Evolutionary conservation across 2,797 vertebrate species (phyloP), one percentile per base, ranked within the genome.

Genomic region (Tiaroga cobitis): DNA sequence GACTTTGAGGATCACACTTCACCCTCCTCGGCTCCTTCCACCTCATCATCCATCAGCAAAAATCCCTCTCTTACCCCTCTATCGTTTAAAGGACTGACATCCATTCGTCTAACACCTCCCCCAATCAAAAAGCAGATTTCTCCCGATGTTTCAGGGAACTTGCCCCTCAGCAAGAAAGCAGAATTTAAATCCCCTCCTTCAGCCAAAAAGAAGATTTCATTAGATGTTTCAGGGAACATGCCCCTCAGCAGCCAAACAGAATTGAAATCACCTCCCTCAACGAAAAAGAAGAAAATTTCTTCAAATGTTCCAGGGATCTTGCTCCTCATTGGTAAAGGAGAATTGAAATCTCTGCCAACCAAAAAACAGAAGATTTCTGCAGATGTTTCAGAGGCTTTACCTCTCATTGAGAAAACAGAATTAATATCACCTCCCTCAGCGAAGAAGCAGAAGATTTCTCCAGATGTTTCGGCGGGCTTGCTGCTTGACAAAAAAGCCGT

Each of bases 11-110:
- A 18, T 63, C 83, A 16, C 2, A 68, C 6, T 10, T 51, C 61
- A 19, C 24, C 88, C 86, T 88, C 89, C 16, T 43, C 81, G 80
- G 89, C 90, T 32, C 89, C 91, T 84, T 89, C 90, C 86, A 89
- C 91, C 86, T 88, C 90, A 67, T 89, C 93, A 85, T 88, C 87
- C 21, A 89, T 87, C 76, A 90, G 90, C 87, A 95, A 95, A 91
- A 91, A 91, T 56, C 84, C 87, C 2, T 91, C 91, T 89, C 51
- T 87, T 9, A 90, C 91, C 21, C 87, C 83, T 3, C 85, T 76
- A 74, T 90, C 89, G 80, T 87, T 90, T 88, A 88, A 83, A 87
- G 91, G 89, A 90, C 91, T 70, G 86, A 91, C 88, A 88, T 90
- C 89, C 87, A 90, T 91, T 81, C 91, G 89, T 89, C 88, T 87